A percentile compares a stretch with the other conserved stretches of the same genome.
Evolutionary conservation across 2,888 invertebrate species (phyloP).

Genomic region (Calameuta idolon): DNA sequence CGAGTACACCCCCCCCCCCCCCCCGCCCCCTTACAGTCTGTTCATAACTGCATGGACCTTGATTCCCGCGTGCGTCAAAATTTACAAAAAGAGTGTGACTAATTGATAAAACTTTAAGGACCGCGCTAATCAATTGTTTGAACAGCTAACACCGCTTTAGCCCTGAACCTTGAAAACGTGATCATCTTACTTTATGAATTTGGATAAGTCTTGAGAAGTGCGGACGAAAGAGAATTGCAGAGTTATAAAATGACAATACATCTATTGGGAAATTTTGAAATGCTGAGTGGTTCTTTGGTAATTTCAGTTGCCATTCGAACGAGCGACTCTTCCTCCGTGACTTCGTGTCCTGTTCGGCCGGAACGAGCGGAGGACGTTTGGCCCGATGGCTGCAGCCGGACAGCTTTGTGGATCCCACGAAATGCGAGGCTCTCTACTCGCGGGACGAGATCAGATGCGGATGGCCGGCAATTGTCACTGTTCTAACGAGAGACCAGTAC

Average conservation of each 20-base stretch:
- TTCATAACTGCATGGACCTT: background rate
- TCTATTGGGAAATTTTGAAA: too few species aligned
- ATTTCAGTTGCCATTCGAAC: conserved; percentile 82
- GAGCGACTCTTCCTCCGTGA: conserved; percentile 93
- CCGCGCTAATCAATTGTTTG: too few species aligned
- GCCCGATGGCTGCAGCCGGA: conserved; percentile 96
- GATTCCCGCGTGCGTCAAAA: background rate
- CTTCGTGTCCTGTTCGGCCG: conserved; percentile 87
- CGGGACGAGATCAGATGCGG: conserved; percentile 80
- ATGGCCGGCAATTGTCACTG: conserved; percentile 85
- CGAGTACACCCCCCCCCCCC: conserved; percentile 15
- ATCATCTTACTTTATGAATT: too few species aligned
- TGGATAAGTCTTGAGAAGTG: too few species aligned
- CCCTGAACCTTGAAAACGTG: too few species aligned
- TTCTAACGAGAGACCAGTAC: conserved; percentile 91
- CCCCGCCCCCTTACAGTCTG: background rate
- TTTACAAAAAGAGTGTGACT: too few species aligned
- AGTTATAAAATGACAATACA: too few species aligned
- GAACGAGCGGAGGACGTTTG: conserved; percentile 89
- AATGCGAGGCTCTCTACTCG: conserved; percentile 86
- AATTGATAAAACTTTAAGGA: too few species aligned
- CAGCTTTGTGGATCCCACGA: conserved; percentile 88
- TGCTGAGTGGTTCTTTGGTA: too few species aligned
- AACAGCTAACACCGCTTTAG: too few species aligned
- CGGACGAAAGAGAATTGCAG: too few species aligned